Conservation (phyloP, 2,888 invertebrate species). For the Phragmatobia fuliginosa region DNA sequence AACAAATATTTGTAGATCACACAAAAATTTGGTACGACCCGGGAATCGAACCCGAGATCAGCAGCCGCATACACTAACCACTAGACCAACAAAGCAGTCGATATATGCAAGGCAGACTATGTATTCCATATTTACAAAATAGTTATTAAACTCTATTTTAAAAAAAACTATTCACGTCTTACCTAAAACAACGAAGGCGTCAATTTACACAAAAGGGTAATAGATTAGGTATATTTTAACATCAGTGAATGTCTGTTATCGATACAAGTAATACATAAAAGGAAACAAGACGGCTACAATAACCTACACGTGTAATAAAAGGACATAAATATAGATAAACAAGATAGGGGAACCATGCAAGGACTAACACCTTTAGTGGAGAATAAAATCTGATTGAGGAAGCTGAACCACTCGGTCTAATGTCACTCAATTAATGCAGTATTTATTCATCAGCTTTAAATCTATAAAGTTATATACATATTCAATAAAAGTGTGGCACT, state of each 20-base stretch:
- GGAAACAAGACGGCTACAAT: constrained; percentile 13
- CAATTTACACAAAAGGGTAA: neutral
- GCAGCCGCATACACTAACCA: too few species aligned
- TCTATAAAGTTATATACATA: neutral
- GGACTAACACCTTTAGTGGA: constrained; percentile 33
- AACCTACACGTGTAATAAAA: constrained; percentile 19
- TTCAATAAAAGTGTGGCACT: too few species aligned
- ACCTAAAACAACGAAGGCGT: neutral
- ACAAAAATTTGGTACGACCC: too few species aligned
- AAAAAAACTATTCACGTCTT: neutral
- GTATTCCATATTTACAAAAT: neutral
- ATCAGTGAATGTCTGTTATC: constrained; percentile 2
- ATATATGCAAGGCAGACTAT: too few species aligned
- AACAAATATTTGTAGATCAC: too few species aligned
- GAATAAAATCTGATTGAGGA: constrained; percentile 7
- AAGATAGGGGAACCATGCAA: constrained; percentile 35
- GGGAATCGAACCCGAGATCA: too few species aligned
- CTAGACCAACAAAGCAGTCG: too few species aligned
- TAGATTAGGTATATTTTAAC: neutral
- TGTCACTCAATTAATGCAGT: neutral
- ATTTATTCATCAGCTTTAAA: constrained; percentile 3
- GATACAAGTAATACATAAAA: constrained; percentile 14
- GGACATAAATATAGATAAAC: constrained; percentile 28
- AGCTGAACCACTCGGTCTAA: neutral
- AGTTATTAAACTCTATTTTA: neutral